Evolutionary conservation across 2,113 vertebrate genomes (phyloP), one percentile per base, ranked within the genome.

Genomic region (Progne subis): DNA sequence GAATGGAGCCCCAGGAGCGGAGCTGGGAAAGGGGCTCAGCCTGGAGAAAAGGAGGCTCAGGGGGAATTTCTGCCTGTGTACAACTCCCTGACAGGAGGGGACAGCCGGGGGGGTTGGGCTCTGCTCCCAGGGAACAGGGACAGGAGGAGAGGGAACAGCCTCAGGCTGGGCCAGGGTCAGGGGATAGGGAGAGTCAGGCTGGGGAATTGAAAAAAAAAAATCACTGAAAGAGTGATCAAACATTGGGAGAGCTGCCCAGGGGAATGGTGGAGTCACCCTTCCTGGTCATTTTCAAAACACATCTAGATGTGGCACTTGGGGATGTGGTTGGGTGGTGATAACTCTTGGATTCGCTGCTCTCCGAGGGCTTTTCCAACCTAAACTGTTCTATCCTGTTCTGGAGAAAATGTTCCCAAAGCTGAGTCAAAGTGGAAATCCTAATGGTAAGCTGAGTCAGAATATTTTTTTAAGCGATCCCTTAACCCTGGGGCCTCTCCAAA

Each of bases 81-180:
- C 68, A 72, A 4, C 25, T 44, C 43, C 29, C 37, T 88, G 76
- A 4, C 37, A 81, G 52, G 52, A 88, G 43, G 59, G 18, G 8
- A 21, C 31, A 43, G 25, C 6, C 0, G 1, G 6, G 15, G 29
- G 15, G 3, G 3, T 49, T 1, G 4, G 43, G 43, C 7, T 71
- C 3, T 80, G 6, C 12, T 41, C n/a, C 19, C 41, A 12, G 18
- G 12, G 28, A n/a, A 39, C 44, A 59, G 60, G 23, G 53, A 53
- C 31, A 37, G 59, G 8, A 65, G 20, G 10, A 57, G 44, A 72
- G 32, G 44, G 17, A 65, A 32, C 0, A 0, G 18, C 32, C 46
- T 39, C 23, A 78, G 8, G 28, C 24, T 78, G 74, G 1, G 25
- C 24, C 11, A 75, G n/a, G 6, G 19, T 18, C 18, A 43, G 16